These are phyloP conservation scores for Hymenochirus boettgeri DNA, from an alignment of 2,113 vertebrate species.

Conservation along the genomic window DNA sequence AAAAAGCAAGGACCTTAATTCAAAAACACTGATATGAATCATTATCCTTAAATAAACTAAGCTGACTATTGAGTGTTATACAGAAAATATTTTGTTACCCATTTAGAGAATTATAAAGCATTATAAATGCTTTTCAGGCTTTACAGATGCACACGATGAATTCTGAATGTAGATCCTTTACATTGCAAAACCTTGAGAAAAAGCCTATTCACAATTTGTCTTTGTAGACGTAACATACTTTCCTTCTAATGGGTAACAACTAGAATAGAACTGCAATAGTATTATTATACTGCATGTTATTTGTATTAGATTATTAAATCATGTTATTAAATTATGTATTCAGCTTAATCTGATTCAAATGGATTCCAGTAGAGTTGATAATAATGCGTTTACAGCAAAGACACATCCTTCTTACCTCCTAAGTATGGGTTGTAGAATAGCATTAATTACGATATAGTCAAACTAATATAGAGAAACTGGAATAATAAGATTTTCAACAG, in stretches of 20 bases:
- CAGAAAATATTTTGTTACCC: too few relatives aligned
- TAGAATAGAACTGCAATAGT: slow-evolving; percentile 16
- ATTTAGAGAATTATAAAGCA: too few relatives aligned
- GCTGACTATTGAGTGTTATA: too few relatives aligned
- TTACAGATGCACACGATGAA: not conserved
- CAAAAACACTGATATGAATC: too few relatives aligned
- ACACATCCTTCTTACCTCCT: slow-evolving; percentile 37
- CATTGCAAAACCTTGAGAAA: not conserved
- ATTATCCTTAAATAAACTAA: too few relatives aligned
- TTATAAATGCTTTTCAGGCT: too few relatives aligned
- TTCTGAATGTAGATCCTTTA: not conserved
- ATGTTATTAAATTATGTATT: slow-evolving; percentile 43
- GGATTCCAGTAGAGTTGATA: slow-evolving; percentile 39
- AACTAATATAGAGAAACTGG: slow-evolving; percentile 19
- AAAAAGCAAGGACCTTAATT: too few relatives aligned
- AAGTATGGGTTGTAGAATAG: slow-evolving; percentile 24
- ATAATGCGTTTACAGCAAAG: slow-evolving; percentile 38
- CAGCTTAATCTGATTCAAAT: slow-evolving; percentile 42
- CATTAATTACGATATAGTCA: slow-evolving; percentile 33
- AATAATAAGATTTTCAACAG: slow-evolving; percentile 37
- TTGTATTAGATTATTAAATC: slow-evolving; percentile 41
- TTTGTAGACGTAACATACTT: slow-evolving; percentile 9
- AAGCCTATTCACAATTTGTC: not conserved
- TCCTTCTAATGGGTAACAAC: slow-evolving; percentile 14
- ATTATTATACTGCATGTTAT: slow-evolving; percentile 42